Conservation (phyloP, 2,888 invertebrate genomes). For the Phortica okadai region DNA sequence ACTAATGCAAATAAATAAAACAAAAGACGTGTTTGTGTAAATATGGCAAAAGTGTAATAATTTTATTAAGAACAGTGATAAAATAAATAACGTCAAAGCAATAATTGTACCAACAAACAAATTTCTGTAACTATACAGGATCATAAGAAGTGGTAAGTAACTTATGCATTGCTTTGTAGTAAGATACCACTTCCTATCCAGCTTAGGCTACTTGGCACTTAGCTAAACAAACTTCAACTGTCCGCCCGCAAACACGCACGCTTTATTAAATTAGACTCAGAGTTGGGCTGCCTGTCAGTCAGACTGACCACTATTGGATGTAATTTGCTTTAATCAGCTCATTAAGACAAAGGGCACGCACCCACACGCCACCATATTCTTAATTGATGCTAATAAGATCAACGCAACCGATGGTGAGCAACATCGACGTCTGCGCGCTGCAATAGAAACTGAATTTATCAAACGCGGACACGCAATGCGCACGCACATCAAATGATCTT, state of each 20-base stretch:
- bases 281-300: not conserved
- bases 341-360: not conserved
- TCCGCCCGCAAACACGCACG: not conserved
- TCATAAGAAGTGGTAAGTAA: too few species aligned
- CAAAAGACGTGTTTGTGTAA: too few species aligned
- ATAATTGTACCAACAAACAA: too few species aligned
- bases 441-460: not conserved
- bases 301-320: not conserved
- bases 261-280: not conserved
- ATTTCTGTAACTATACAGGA: too few species aligned
- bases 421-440: not conserved
- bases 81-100: too few species aligned
- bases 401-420: constrained; percentile 14
- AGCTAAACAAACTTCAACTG: not conserved
- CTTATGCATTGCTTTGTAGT: too few species aligned
- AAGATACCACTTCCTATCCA: not conserved
- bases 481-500: too few species aligned
- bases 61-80: too few species aligned
- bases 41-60: too few species aligned
- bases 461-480: too few species aligned
- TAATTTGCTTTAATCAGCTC: not conserved
- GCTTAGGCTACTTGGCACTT: not conserved
- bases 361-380: not conserved
- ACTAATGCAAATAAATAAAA: too few species aligned
- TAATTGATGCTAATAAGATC: constrained; percentile 14